Conservation (phyloP, 1,140 invertebrate species). For the Magallana ariakensis region DNA sequence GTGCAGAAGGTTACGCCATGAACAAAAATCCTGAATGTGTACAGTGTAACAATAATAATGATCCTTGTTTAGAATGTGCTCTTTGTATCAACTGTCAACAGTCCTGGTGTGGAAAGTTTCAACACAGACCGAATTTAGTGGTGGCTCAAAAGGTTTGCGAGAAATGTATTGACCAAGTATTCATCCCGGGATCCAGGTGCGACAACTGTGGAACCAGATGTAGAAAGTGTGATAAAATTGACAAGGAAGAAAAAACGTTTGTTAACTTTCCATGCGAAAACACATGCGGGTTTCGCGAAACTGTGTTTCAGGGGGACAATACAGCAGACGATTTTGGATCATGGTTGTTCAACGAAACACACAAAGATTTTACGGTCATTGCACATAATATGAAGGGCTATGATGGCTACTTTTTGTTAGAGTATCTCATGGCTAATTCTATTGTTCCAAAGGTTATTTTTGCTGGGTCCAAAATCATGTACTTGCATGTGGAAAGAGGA, state of each 20-base stretch:
- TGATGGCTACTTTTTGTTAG: slow-evolving; percentile 45
- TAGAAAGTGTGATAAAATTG: slow-evolving; percentile 13
- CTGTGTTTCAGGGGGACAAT: slow-evolving; percentile 40
- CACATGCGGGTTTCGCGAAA: slow-evolving; percentile 46
- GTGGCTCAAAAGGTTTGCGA: slow-evolving; percentile 41
- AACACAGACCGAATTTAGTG: slow-evolving; percentile 38
- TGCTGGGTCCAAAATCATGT: slow-evolving; percentile 49
- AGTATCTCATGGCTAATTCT: slow-evolving; percentile 34
- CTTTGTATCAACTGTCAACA: slow-evolving; percentile 27
- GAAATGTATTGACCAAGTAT: background rate
- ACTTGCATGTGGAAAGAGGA: slow-evolving; percentile 36
- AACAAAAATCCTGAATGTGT: background rate
- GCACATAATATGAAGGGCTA: slow-evolving; percentile 49
- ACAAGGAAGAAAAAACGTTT: slow-evolving; percentile 25
- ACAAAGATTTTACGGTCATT: slow-evolving; percentile 44
- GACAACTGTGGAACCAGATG: slow-evolving; percentile 33
- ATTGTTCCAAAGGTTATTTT: slow-evolving; percentile 40
- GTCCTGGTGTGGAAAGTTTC: slow-evolving; percentile 37
- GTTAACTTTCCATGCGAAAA: slow-evolving; percentile 29
- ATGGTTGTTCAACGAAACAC: slow-evolving; percentile 49
- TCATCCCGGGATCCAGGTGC: slow-evolving; percentile 15
- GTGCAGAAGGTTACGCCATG: slow-evolving; percentile 1
- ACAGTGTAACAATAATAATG: background rate
- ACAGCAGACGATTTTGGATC: slow-evolving; percentile 22
- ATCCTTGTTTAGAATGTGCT: slow-evolving; percentile 6